Evolutionary conservation across 2,888 invertebrate species (phyloP).

Genomic region (Toxonevra muliebris): DNA sequence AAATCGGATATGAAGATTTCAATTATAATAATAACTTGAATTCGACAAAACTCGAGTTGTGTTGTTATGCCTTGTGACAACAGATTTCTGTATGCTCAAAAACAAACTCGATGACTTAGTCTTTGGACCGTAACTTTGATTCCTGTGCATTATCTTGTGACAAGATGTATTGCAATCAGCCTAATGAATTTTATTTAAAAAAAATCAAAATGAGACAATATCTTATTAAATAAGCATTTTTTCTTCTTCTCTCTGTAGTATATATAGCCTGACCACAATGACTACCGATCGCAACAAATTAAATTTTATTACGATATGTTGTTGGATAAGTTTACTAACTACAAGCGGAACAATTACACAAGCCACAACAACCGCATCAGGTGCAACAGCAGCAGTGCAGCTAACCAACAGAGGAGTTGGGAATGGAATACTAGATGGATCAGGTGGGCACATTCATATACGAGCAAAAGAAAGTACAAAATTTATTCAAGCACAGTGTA

Average conservation of each 20-base stretch:
- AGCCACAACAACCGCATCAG: slow-evolving; percentile 29
- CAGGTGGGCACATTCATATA: slow-evolving; percentile 10
- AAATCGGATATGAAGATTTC: too few species aligned
- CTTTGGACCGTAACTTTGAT: too few species aligned
- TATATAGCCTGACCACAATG: slow-evolving; percentile 52
- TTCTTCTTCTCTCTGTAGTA: slow-evolving; percentile 24
- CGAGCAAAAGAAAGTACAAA: too few species aligned
- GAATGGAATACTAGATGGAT: slow-evolving; percentile 12
- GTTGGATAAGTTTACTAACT: slow-evolving; percentile 37
- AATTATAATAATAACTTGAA: too few species aligned
- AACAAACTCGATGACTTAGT: too few species aligned
- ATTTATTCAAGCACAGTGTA: background rate
- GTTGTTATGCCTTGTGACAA: too few species aligned
- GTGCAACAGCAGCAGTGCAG: slow-evolving; percentile 25
- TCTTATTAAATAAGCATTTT: background rate
- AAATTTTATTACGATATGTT: slow-evolving; percentile 55
- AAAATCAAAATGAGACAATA: too few species aligned
- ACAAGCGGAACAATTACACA: slow-evolving; percentile 39
- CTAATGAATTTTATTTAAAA: too few species aligned
- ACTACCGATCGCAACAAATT: slow-evolving; percentile 60
- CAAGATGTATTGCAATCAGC: too few species aligned
- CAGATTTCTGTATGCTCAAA: too few species aligned
- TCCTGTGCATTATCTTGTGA: too few species aligned
- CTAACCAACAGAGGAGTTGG: slow-evolving; percentile 32
- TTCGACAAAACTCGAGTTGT: too few species aligned